These are phyloP conservation scores for Agrypnus murinus DNA, from an alignment of 2,888 invertebrate species.

Conservation along the genomic window DNA sequence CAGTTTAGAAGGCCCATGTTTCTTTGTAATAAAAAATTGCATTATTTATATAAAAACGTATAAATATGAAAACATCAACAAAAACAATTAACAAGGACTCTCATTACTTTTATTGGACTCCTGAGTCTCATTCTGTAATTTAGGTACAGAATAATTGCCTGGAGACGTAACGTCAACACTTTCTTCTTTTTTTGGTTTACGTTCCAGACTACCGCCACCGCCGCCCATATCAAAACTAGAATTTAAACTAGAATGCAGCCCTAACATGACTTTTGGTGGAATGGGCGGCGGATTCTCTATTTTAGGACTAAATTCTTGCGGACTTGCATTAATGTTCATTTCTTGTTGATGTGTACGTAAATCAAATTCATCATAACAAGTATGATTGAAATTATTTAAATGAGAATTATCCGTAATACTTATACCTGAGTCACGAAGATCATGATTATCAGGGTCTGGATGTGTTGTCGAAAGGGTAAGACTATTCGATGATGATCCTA, in stretches of 20 bases:
- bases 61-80: neutral
- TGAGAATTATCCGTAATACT: slow-evolving; percentile 69
- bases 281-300: slow-evolving; percentile 67
- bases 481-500: slow-evolving; percentile 62
- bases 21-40: neutral
- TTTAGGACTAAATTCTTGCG: slow-evolving; percentile 63
- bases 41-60: too few relatives aligned
- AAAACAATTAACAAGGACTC: slow-evolving; percentile 48
- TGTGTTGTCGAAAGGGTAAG: slow-evolving; percentile 56
- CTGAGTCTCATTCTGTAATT: slow-evolving; percentile 63
- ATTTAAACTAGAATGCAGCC: slow-evolving; percentile 60
- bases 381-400: slow-evolving; percentile 69
- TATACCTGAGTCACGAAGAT: slow-evolving; percentile 75
- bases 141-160: slow-evolving; percentile 69
- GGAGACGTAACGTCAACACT: slow-evolving; percentile 59
- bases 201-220: slow-evolving; percentile 60
- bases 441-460: slow-evolving; percentile 65
- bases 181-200: slow-evolving; percentile 51
- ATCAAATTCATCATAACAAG: slow-evolving; percentile 70
- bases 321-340: slow-evolving; percentile 68
- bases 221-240: slow-evolving; percentile 64
- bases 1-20: neutral
- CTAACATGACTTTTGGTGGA: slow-evolving; percentile 65
- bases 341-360: slow-evolving; percentile 66
- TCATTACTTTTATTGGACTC: slow-evolving; percentile 53